Evolutionary conservation across 1,140 invertebrate species (phyloP), one percentile per base, ranked within the genome.

Genomic region (Acromyrmex echinatior): DNA sequence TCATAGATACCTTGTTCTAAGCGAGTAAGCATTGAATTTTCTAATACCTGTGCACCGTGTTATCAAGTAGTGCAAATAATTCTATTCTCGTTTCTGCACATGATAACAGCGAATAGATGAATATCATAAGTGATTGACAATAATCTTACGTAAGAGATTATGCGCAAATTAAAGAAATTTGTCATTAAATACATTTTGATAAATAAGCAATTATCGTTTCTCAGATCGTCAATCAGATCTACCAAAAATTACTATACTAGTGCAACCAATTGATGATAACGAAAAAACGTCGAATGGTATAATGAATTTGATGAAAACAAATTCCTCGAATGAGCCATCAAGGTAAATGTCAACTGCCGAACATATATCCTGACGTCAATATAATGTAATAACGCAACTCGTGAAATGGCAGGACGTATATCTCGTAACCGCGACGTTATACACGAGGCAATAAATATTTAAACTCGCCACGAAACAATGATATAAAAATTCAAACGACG

Each of bases 371-470:
- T 28, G 12, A 16, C 18, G 60, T 78, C 39, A 78, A 45, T 82
- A 62, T 82, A 74, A 60, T 31, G 25, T 74, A 74, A 82, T 76
- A 62, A 76, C 39, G 68, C 58, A 84, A 74, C 25, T 21, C 65
- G 79, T 21, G n/a, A 3, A 9, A 82, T 60, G 68, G 56, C 35
- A 21, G 70, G 10, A 74, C 31, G 25, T 84, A 76, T 84, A 35
- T 84, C n/a, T 62, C 39, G 70, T 31, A 16, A 21, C 49, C 9
- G 31, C n/a, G 45, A 35, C 16, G 39, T 51, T 58, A n/a, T 21
- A 12, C 16, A 14, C 25, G 80, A 76, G 56, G 80, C 80, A 84
- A 84, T 84, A 84, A 84, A 84, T 76, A 84, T 62, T 60, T 84
- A 76, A 74, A 21, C 39, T 21, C 25, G 28, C n/a, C 31, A n/a